phyloP scores from a whole-genome alignment of 2,797 vertebrate species.

The Rhinoraja longicauda region DNA sequence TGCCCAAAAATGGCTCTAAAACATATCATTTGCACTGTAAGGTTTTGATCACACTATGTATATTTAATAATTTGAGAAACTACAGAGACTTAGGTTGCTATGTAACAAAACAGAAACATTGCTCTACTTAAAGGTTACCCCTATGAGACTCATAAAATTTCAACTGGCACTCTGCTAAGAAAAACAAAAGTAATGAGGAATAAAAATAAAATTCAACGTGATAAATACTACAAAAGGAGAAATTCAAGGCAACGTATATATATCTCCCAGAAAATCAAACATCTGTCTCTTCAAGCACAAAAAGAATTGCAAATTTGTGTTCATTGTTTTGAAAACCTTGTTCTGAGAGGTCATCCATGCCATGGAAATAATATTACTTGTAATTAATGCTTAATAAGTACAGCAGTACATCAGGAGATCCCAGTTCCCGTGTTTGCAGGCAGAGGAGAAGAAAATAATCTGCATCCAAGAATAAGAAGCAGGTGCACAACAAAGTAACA shows the following conservation, averaged over 20 bases:
- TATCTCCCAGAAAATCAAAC: not conserved
- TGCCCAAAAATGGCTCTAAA: not conserved
- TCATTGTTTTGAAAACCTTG: not conserved
- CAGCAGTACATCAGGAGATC: not conserved
- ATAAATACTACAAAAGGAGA: not conserved
- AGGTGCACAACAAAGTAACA: not conserved
- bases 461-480: not conserved
- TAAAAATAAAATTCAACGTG: not conserved
- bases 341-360: not conserved
- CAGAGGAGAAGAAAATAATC: not conserved
- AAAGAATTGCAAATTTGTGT: not conserved
- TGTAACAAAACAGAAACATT: not conserved
- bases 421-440: not conserved
- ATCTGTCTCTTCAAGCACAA: not conserved
- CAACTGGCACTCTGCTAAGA: not conserved
- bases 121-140: not conserved
- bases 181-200: slow-evolving; percentile 1
- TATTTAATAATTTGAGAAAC: not conserved
- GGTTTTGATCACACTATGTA: not conserved
- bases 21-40: not conserved
- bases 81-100: not conserved
- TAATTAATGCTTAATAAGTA: not conserved
- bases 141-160: not conserved
- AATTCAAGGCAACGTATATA: not conserved
- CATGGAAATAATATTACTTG: not conserved